Evolutionary conservation across 2,888 invertebrate species (phyloP).

Genomic region (Thymelicus acteon): DNA sequence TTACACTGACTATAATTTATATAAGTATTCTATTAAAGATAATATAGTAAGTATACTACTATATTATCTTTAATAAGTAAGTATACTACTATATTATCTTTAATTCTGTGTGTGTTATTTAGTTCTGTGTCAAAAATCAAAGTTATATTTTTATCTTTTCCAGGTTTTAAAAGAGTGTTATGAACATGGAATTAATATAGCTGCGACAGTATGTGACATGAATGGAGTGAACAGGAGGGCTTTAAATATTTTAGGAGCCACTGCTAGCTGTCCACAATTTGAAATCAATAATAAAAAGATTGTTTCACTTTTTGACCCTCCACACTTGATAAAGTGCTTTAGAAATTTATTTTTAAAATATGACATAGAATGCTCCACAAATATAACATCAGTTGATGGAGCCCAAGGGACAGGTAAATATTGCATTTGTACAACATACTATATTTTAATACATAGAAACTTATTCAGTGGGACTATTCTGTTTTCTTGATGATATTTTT

Average conservation of each 20-base stretch:
- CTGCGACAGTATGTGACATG: constrained; percentile 42
- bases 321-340: constrained; percentile 43
- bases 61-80: too few relatives aligned
- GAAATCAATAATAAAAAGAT: constrained; percentile 34
- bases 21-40: too few relatives aligned
- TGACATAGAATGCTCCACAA: constrained; percentile 38
- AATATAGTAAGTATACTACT: too few relatives aligned
- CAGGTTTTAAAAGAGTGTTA: constrained; percentile 41
- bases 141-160: constrained; percentile 29
- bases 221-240: constrained; percentile 40
- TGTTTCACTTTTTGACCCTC: constrained; percentile 35
- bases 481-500: too few relatives aligned
- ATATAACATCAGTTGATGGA: neutral
- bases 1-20: too few relatives aligned
- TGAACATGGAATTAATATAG: constrained; percentile 34
- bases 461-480: too few relatives aligned
- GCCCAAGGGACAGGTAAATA: too few relatives aligned
- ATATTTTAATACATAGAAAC: too few relatives aligned
- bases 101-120: too few relatives aligned
- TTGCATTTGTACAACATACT: too few relatives aligned
- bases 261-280: constrained; percentile 19
- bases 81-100: too few relatives aligned
- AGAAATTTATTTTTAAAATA: constrained; percentile 42
- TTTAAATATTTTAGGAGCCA: constrained; percentile 36
- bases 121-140: too few relatives aligned